phyloP scores from a whole-genome alignment of 2,797 vertebrate species.

The Oryzias dopingdopingensis region DNA sequence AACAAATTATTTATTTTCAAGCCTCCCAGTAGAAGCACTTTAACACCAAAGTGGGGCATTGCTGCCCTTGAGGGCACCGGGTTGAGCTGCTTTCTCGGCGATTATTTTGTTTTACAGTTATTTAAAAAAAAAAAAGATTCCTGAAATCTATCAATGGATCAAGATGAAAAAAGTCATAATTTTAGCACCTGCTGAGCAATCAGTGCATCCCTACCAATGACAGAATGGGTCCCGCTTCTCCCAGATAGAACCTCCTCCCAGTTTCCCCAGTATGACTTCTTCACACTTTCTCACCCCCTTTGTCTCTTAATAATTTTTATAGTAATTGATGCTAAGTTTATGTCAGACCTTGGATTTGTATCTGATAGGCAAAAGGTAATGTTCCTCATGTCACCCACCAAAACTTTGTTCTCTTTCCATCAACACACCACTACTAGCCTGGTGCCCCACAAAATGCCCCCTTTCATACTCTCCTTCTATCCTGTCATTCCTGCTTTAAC shows the following conservation, averaged over 20 bases:
- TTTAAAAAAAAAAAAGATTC: not conserved
- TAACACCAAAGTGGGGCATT: not conserved
- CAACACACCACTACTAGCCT: conserved; percentile 54
- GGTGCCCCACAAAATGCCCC: conserved; percentile 46
- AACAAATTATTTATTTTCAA: not conserved
- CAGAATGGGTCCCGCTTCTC: conserved; percentile 30
- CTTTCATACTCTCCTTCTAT: conserved; percentile 65
- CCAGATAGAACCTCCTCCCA: conserved; percentile 21
- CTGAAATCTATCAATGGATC: not conserved
- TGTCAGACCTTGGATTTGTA: conserved; percentile 19
- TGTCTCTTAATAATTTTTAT: conserved; percentile 17
- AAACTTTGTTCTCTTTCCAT: conserved; percentile 56
- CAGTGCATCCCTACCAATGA: conserved; percentile 21
- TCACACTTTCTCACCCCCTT: conserved; percentile 25
- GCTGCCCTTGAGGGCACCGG: not conserved
- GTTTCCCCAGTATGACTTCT: conserved; percentile 5
- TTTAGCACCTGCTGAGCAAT: not conserved
- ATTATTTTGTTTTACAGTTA: not conserved
- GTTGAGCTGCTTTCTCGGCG: not conserved
- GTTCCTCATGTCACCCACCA: conserved; percentile 56
- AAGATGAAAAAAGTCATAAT: not conserved
- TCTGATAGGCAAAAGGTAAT: conserved; percentile 18
- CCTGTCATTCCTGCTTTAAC: conserved; percentile 63
- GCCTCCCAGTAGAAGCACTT: not conserved
- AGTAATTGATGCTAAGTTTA: conserved; percentile 1